These are phyloP conservation scores for Anoplopoma fimbria DNA, from an alignment of 2,113 vertebrate genomes.

Conservation along the genomic window DNA sequence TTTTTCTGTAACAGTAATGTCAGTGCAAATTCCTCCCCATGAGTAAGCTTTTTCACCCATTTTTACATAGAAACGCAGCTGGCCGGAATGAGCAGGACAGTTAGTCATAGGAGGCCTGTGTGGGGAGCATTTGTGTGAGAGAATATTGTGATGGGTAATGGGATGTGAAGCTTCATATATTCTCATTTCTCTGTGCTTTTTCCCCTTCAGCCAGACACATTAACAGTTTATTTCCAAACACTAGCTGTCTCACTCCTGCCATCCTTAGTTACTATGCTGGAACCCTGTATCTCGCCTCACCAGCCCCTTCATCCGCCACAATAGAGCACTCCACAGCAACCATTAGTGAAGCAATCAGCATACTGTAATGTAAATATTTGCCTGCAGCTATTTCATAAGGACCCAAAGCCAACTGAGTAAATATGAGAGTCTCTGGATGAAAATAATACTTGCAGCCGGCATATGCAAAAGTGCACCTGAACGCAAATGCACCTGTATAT, in stretches of 20 bases:
- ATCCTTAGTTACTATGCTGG: slow-evolving; percentile 59
- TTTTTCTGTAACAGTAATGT: slow-evolving; percentile 11
- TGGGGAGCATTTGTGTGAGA: slow-evolving; percentile 37
- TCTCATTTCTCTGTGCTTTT: slow-evolving; percentile 34
- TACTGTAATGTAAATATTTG: slow-evolving; percentile 70
- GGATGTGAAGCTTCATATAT: slow-evolving; percentile 55
- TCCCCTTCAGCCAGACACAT: slow-evolving; percentile 27
- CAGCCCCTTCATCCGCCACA: slow-evolving; percentile 24
- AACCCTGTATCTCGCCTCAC: slow-evolving; percentile 31
- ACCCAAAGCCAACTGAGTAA: slow-evolving; percentile 33
- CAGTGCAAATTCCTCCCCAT: slow-evolving; percentile 45
- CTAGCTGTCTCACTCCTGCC: slow-evolving; percentile 43
- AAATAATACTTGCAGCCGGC: slow-evolving; percentile 22
- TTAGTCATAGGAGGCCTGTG: slow-evolving; percentile 57
- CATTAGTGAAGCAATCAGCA: slow-evolving; percentile 64
- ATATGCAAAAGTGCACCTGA: slow-evolving; percentile 39
- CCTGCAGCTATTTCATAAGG: slow-evolving; percentile 35
- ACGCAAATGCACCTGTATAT: background rate
- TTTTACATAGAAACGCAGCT: slow-evolving; percentile 55
- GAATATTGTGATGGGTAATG: slow-evolving; percentile 55
- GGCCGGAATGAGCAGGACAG: slow-evolving; percentile 48
- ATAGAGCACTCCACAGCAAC: slow-evolving; percentile 8
- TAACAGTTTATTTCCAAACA: slow-evolving; percentile 58
- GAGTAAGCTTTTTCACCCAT: slow-evolving; percentile 41
- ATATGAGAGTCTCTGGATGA: background rate